Conservation (phyloP, 2,888 invertebrate species). For the Stegophylla sp. region DNA sequence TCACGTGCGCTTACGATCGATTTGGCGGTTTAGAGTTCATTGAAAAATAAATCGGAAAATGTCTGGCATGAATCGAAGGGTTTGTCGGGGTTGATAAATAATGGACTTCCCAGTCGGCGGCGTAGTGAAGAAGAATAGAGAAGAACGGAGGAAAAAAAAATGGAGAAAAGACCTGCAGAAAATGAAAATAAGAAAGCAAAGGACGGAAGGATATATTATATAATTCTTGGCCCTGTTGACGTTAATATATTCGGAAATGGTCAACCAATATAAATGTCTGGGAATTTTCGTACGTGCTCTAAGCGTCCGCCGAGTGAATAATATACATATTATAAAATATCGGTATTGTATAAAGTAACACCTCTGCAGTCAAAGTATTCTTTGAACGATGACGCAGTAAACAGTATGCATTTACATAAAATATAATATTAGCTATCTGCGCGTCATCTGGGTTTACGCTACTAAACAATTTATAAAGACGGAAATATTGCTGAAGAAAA, state of each 20-base stretch:
- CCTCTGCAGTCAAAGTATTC: background rate
- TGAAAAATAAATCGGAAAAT: conserved; percentile 47
- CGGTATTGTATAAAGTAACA: background rate
- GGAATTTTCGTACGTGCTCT: conserved; percentile 24
- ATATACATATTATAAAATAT: background rate
- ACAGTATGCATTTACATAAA: background rate
- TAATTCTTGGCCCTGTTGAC: background rate
- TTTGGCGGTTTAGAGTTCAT: conserved; percentile 19
- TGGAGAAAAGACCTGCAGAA: background rate
- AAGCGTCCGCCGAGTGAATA: background rate
- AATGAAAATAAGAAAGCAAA: conserved; percentile 12
- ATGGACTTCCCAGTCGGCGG: background rate
- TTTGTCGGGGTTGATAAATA: conserved; percentile 33
- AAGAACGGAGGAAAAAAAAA: background rate
- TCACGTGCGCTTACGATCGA: background rate
- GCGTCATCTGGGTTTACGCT: background rate
- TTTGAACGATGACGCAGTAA: background rate
- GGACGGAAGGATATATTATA: conserved; percentile 1
- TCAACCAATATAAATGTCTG: conserved; percentile 50
- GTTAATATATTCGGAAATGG: conserved; percentile 54
- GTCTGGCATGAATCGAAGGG: conserved; percentile 29
- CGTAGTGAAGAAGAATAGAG: too few species aligned
- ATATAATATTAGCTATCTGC: background rate
- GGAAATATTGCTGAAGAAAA: background rate
- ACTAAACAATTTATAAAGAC: background rate